These are phyloP conservation scores for Parapristionchus giblindavisi DNA, from an alignment of 2,888 invertebrate species.

Conservation along the genomic window DNA sequence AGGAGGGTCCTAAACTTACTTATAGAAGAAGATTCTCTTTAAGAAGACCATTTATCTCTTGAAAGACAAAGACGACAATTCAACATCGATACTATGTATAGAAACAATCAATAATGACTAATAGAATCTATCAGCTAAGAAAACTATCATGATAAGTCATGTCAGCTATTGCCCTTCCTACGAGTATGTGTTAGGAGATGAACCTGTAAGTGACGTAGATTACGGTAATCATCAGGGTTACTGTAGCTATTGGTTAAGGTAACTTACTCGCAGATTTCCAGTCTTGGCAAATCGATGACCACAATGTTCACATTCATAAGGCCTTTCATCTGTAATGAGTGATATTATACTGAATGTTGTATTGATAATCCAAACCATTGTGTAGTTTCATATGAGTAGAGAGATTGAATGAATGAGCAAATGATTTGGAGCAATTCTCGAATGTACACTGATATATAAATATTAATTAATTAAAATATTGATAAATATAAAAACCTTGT, in stretches of 20 bases:
- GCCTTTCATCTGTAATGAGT: constrained; percentile 23
- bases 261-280: constrained; percentile 29
- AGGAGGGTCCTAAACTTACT: not conserved
- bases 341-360: not conserved
- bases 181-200: not conserved
- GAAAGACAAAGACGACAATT: too few species aligned
- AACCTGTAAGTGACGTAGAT: too few species aligned
- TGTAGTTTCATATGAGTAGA: constrained; percentile 38
- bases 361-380: constrained; percentile 28
- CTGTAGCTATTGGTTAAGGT: not conserved
- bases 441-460: constrained; percentile 32
- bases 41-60: too few species aligned
- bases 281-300: constrained; percentile 33
- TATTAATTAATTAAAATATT: not conserved
- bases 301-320: constrained; percentile 17
- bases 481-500: constrained; percentile 27
- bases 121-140: too few species aligned
- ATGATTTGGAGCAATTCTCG: constrained; percentile 12
- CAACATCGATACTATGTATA: too few species aligned
- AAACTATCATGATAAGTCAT: too few species aligned
- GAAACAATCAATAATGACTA: too few species aligned
- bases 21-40: too few species aligned
- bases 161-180: too few species aligned
- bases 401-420: constrained; percentile 35
- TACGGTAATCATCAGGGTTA: too few species aligned